phyloP scores from a whole-genome alignment of 1,140 invertebrate species.

The Drosophila eugracilis region DNA sequence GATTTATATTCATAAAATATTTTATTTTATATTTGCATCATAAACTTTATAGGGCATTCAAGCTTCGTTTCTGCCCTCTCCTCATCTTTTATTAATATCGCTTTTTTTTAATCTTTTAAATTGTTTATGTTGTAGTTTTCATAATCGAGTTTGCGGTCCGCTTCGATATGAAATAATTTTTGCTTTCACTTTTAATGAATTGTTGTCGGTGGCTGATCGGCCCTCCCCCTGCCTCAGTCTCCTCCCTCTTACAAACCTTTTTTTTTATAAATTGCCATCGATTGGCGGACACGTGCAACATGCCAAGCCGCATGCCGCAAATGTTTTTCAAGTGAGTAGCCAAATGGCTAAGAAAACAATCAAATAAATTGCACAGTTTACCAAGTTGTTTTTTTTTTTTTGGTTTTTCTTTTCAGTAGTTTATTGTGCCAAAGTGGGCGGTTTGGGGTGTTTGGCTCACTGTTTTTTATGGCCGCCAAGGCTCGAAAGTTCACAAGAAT shows the following conservation, averaged over 20 bases:
- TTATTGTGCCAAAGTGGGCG: slow-evolving; percentile 58
- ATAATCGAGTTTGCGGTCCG: slow-evolving; percentile 72
- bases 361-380: slow-evolving; percentile 41
- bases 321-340: slow-evolving; percentile 53
- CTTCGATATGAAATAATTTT: slow-evolving; percentile 79
- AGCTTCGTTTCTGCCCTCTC: slow-evolving; percentile 2
- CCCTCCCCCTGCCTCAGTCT: slow-evolving; percentile 2
- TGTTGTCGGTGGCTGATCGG: slow-evolving; percentile 38
- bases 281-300: slow-evolving; percentile 76
- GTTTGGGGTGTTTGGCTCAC: slow-evolving; percentile 15
- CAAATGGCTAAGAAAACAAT: slow-evolving; percentile 33
- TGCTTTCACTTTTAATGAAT: slow-evolving; percentile 82
- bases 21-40: not conserved
- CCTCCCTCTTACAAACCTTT: slow-evolving; percentile 8
- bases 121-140: slow-evolving; percentile 68
- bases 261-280: slow-evolving; percentile 71
- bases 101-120: slow-evolving; percentile 57
- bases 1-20: too few relatives aligned
- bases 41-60: slow-evolving; percentile 27
- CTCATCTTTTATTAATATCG: slow-evolving; percentile 45
- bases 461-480: slow-evolving; percentile 22
- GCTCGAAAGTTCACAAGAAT: slow-evolving; percentile 41
- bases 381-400: slow-evolving; percentile 22
- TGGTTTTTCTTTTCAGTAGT: slow-evolving; percentile 41
- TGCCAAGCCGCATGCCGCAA: slow-evolving; percentile 73